Base-by-base conservation (phyloP, 1,140 invertebrate species). In the Panulirus ornatus region DNA sequence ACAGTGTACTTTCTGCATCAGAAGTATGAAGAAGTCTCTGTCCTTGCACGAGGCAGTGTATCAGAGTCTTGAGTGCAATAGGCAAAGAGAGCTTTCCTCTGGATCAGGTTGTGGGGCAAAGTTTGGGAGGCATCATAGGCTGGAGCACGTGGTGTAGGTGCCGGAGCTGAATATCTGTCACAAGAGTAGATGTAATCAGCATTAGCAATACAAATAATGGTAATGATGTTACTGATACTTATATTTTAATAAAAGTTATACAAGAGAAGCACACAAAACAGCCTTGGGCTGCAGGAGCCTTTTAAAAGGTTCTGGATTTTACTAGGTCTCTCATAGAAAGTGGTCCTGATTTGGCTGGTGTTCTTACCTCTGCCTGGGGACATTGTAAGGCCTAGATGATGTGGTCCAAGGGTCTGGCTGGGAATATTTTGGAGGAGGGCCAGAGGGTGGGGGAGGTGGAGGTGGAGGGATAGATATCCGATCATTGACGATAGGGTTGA, bases 301-400 rank as follows among this genome's bases (percentile, higher is more conserved):
- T n/a, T n/a, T n/a, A n/a, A n/a, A n/a, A n/a, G n/a, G n/a, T n/a
- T n/a, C n/a, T n/a, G n/a, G n/a, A n/a, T n/a, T n/a, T n/a, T n/a
- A n/a, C n/a, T n/a, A n/a, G n/a, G n/a, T n/a, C n/a, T n/a, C n/a
- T n/a, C n/a, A n/a, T n/a, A n/a, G n/a, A n/a, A n/a, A n/a, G n/a
- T n/a, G n/a, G n/a, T n/a, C n/a, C n/a, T n/a, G n/a, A n/a, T n/a
- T n/a, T n/a, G n/a, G n/a, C n/a, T n/a, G n/a, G n/a, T n/a, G n/a
- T 47, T 6, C 78, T 71, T 19, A 84, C 88, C 88, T 89, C 38
- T 89, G 88, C 47, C 79, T 89, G 16, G 88, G 88, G n/a, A 89
- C 54, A 44, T 89, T 89, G 58, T 89, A 83, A 2, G 19, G 75
- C n/a, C 38, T 30, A 14, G 36, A 8, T 5, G 30, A 14, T n/a